phyloP scores from a whole-genome alignment of 2,113 vertebrate species.

The Macaca nemestrina region DNA sequence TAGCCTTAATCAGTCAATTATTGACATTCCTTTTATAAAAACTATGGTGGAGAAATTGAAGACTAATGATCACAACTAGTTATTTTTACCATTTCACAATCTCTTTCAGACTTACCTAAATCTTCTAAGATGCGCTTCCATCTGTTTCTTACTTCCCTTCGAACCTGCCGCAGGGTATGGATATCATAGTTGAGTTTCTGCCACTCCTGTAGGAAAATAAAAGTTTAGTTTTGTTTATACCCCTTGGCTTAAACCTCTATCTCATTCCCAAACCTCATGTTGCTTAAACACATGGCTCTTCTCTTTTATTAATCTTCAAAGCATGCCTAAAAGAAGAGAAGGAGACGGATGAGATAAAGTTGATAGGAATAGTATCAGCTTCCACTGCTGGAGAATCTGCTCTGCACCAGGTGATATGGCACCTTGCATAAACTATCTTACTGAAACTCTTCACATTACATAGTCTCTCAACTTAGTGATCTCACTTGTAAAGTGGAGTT shows the following conservation, averaged over 20 bases:
- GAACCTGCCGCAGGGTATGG: constrained; percentile 87
- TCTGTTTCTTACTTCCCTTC: constrained; percentile 88
- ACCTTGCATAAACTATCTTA: not conserved
- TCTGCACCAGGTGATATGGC: rapidly evolving
- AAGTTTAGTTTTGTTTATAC: not conserved
- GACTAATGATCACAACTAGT: not conserved
- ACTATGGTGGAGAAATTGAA: not conserved
- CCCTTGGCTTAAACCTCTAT: not conserved
- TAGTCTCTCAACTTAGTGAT: not conserved
- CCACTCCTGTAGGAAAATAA: constrained; percentile 89
- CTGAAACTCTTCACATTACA: not conserved
- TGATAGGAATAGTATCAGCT: not conserved
- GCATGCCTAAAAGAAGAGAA: not conserved
- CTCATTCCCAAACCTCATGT: not conserved
- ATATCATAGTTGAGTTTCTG: constrained; percentile 97
- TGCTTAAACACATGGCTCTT: not conserved
- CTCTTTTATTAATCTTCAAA: not conserved
- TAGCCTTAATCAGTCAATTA: not conserved
- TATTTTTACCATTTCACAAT: not conserved
- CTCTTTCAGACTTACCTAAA: constrained; percentile 86
- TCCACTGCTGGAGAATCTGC: not conserved
- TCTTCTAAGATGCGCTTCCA: constrained; percentile 94
- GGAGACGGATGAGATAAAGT: not conserved
- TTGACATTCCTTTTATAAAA: not conserved
- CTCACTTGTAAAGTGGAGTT: not conserved